Conservation (phyloP, 2,888 invertebrate species). For the Azorinus chamasolen region DNA sequence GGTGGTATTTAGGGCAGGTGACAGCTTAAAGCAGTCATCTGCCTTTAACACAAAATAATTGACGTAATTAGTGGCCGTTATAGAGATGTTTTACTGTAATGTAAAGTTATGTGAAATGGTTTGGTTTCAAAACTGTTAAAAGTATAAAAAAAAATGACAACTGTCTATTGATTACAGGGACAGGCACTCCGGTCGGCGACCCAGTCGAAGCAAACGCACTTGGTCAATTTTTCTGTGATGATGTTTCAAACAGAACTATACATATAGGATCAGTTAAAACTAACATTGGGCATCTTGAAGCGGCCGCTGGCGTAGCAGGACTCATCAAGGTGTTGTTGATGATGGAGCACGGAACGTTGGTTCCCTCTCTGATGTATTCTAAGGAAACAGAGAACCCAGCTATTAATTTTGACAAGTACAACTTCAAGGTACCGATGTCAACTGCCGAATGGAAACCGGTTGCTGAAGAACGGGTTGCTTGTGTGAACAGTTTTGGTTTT, state of each 20-base stretch:
- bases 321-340: conserved; percentile 72
- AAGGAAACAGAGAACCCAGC: conserved; percentile 56
- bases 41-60: too few species aligned
- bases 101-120: too few species aligned
- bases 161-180: too few species aligned
- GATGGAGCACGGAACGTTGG: conserved; percentile 67
- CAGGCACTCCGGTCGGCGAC: conserved; percentile 77
- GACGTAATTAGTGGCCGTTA: too few species aligned
- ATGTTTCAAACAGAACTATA: neutral
- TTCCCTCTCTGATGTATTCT: conserved; percentile 66
- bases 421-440: conserved; percentile 59
- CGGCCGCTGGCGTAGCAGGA: conserved; percentile 71
- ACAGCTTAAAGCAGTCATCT: too few species aligned
- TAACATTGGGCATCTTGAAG: conserved; percentile 74
- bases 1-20: too few species aligned
- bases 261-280: conserved; percentile 74
- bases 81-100: too few species aligned
- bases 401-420: conserved; percentile 48
- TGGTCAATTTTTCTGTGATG: conserved; percentile 60
- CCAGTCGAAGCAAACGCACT: conserved; percentile 72
- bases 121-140: too few species aligned
- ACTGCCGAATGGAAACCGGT: conserved; percentile 33
- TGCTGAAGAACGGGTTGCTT: conserved; percentile 23
- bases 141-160: too few species aligned
- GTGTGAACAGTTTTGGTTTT: conserved; percentile 70